Evolutionary conservation across 2,888 invertebrate species (phyloP), one percentile per base, ranked within the genome.

Genomic region (Tetanocera ferruginea): DNA sequence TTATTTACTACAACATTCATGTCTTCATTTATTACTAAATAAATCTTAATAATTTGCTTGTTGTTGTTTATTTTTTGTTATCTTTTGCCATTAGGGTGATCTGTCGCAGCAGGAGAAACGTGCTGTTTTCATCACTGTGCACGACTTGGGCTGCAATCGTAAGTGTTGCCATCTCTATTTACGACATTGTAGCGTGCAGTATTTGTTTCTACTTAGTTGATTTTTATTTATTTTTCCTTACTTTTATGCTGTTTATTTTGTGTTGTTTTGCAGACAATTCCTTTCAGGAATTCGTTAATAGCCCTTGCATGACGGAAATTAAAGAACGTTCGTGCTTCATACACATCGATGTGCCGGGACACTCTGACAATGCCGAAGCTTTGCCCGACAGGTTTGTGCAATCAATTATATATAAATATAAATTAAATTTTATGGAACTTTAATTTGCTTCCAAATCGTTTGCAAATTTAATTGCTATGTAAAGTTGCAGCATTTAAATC

Each of bases 111-210:
- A 95, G 85, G 95, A 95, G 85, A 95, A 95, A 87, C 91, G 94
- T 89, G 96, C 96, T 79, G 93, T 96, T 82, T 96, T 97, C 87
- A 90, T 97, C 76, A 97, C 97, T 43, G 95, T 97, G 0, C 97
- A 97, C 90, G 97, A 97, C 89, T 91, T 97, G 85, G 97, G 97
- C 86, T 94, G 94, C 86, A 94, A 94, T 87, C 94, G 94, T 94
- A 90, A 93, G 94, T 87, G 74, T 71, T 76, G 71, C 75, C 37
- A 31, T 4, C 11, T 55, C 14, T n/a, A 1, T 31, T 5, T 17
- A 14, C 37, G 19, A 14, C 11, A 6, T 49, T 67, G 8, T 31
- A n/a, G 17, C 31, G 9, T 66, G n/a, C n/a, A 31, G 8, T 1
- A 51, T 23, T 51, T 51, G 23, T 25, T 25, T 51, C 5, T 25